phyloP scores from a whole-genome alignment of 2,888 invertebrate genomes.

The Mongoloraphidia duomilia region DNA sequence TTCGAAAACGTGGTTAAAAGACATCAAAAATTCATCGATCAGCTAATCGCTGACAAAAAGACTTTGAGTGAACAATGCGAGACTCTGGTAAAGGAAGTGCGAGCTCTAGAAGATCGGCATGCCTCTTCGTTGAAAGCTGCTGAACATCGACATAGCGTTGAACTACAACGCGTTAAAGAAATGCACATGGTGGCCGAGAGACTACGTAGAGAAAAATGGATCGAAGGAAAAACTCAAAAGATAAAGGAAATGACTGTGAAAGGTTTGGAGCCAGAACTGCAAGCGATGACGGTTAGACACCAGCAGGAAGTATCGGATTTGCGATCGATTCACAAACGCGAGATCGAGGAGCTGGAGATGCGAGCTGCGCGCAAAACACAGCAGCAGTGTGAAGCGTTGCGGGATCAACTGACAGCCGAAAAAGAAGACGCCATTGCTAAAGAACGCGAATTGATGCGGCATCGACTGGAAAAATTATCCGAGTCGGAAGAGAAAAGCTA shows the following conservation, averaged over 20 bases:
- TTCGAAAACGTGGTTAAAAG: constrained; percentile 59
- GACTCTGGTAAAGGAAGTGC: constrained; percentile 46
- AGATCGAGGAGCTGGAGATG: constrained; percentile 46
- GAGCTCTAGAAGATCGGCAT: constrained; percentile 50
- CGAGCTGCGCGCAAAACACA: constrained; percentile 44
- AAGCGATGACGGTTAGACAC: constrained; percentile 56
- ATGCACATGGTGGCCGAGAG: constrained; percentile 67
- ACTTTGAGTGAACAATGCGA: constrained; percentile 60
- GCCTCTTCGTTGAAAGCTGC: constrained; percentile 49
- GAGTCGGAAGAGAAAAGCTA: constrained; percentile 38
- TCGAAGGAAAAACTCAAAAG: constrained; percentile 70
- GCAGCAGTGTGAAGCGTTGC: constrained; percentile 41
- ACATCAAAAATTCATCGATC: constrained; percentile 73
- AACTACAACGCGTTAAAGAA: constrained; percentile 59
- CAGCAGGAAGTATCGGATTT: constrained; percentile 55
- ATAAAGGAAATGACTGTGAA: constrained; percentile 79
- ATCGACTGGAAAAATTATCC: constrained; percentile 40
- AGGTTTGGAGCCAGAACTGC: constrained; percentile 72
- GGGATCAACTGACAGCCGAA: constrained; percentile 44
- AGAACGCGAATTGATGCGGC: constrained; percentile 42
- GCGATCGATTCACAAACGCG: constrained; percentile 47
- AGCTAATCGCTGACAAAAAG: constrained; percentile 66
- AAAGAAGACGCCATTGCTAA: constrained; percentile 44
- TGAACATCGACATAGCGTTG: constrained; percentile 61
- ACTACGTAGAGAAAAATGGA: constrained; percentile 60